Conservation (phyloP, 2,797 vertebrate species). For the Dipus sagitta region DNA sequence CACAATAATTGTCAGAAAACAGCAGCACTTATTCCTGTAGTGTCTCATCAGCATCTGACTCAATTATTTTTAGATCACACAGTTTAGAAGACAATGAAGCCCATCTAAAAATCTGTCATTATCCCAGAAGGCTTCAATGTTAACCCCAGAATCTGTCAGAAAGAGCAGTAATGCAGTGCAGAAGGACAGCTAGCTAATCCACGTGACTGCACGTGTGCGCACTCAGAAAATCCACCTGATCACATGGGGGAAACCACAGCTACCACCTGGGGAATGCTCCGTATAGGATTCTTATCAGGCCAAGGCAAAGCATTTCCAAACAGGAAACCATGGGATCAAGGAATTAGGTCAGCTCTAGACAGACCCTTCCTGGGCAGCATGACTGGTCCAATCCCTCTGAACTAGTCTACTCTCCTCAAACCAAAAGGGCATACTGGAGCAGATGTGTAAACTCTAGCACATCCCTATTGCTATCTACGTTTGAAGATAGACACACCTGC, state of each 20-base stretch:
- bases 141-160: background rate
- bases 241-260: slow-evolving; percentile 41
- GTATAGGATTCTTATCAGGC: background rate
- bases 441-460: slow-evolving; percentile 79
- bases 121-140: background rate
- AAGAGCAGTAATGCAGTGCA: background rate
- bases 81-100: slow-evolving; percentile 21
- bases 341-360: background rate
- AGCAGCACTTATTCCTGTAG: slow-evolving; percentile 73
- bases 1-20: slow-evolving; percentile 82
- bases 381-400: slow-evolving; percentile 19
- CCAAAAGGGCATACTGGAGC: slow-evolving; percentile 70
- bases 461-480: slow-evolving; percentile 84
- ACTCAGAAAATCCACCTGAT: slow-evolving; percentile 23
- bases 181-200: background rate
- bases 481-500: slow-evolving; percentile 69
- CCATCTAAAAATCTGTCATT: background rate
- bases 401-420: slow-evolving; percentile 25
- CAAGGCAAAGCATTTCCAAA: slow-evolving; percentile 53
- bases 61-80: background rate
- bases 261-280: background rate
- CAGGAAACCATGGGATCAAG: background rate
- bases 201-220: background rate
- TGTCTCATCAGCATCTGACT: slow-evolving; percentile 48
- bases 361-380: background rate